These are phyloP conservation scores for Cephus rjabovi DNA, from an alignment of 2,888 invertebrate species.

Conservation along the genomic window DNA sequence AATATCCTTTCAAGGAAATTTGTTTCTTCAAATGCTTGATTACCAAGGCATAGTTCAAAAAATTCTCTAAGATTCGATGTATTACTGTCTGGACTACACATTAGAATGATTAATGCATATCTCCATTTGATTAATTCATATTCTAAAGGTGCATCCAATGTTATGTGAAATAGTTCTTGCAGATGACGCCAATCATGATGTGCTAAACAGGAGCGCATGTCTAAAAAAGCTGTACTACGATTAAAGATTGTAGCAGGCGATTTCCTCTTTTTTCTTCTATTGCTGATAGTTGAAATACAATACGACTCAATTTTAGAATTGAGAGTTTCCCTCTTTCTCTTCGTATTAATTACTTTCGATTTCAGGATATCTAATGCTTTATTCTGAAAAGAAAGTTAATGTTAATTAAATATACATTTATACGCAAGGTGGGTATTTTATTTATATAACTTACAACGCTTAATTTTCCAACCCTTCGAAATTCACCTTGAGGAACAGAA, in stretches of 20 bases:
- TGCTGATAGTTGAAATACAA: not conserved
- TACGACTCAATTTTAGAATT: not conserved
- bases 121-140: constrained; percentile 14
- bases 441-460: not conserved
- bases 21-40: not conserved
- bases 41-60: constrained; percentile 1
- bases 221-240: not conserved
- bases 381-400: not conserved
- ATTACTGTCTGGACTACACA: constrained; percentile 5
- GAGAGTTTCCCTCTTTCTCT: not conserved
- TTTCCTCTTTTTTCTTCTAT: not conserved
- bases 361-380: not conserved
- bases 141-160: constrained; percentile 5
- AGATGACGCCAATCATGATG: constrained; percentile 5
- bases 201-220: constrained; percentile 9
- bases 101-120: constrained; percentile 7
- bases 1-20: not conserved
- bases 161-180: not conserved
- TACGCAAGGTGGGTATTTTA: not conserved
- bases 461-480: not conserved
- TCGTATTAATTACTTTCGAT: not conserved
- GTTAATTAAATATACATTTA: not conserved
- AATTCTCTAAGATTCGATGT: not conserved
- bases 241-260: constrained; percentile 4
- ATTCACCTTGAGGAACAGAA: not conserved